Evolutionary conservation across 2,797 vertebrate species (phyloP).

Genomic region (Corythornis leucogaster): DNA sequence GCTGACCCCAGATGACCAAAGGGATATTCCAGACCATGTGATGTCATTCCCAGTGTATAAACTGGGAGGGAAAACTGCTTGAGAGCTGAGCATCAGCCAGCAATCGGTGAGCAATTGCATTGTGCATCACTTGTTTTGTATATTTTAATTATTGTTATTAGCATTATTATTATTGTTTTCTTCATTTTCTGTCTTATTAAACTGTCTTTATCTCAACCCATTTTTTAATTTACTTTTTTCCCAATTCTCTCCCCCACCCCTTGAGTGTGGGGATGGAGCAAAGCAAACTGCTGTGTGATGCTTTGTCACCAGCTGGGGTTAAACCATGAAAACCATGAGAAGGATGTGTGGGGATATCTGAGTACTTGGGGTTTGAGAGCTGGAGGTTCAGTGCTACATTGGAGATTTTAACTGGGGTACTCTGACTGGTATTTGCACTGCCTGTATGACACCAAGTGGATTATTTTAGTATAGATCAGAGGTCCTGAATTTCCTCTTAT

Average conservation of each 20-base stretch:
- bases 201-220: not conserved
- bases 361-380: not conserved
- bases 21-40: not conserved
- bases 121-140: not conserved
- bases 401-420: not conserved
- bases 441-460: not conserved
- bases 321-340: not conserved
- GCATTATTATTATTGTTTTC: not conserved
- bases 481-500: not conserved
- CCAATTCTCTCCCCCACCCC: not conserved
- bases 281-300: not conserved
- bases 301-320: not conserved
- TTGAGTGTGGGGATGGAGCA: not conserved
- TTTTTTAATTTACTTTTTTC: not conserved
- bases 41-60: not conserved
- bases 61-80: not conserved
- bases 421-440: not conserved
- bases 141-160: not conserved
- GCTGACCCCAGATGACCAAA: not conserved
- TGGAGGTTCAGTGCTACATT: not conserved
- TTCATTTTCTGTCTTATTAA: not conserved
- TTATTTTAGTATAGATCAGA: not conserved
- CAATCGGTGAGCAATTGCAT: not conserved
- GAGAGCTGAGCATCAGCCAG: not conserved
- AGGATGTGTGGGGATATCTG: not conserved